These are phyloP conservation scores for Macrobrachium nipponense DNA, from an alignment of 1,140 invertebrate species.

Conservation along the genomic window DNA sequence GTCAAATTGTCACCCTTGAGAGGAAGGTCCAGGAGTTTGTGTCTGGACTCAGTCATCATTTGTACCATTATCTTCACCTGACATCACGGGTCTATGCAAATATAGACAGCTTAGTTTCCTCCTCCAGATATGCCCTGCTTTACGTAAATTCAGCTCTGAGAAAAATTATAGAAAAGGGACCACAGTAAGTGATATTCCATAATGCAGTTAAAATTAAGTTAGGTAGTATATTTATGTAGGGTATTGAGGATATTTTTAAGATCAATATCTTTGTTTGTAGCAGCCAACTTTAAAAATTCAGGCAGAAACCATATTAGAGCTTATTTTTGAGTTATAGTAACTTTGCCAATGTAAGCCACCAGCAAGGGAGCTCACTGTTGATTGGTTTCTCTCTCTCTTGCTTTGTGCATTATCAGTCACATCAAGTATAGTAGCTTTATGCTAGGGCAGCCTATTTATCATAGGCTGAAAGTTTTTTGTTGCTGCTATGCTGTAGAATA, in stretches of 20 bases:
- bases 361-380: not conserved
- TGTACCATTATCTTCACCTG: slow-evolving; percentile 44
- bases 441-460: too few species aligned
- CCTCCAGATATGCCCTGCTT: slow-evolving; percentile 5
- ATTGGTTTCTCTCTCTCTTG: not conserved
- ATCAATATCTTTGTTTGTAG: too few species aligned
- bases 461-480: too few species aligned
- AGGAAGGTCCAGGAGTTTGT: slow-evolving; percentile 25
- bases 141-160: slow-evolving; percentile 33
- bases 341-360: too few species aligned
- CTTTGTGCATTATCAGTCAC: not conserved
- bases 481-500: not conserved
- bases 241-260: too few species aligned
- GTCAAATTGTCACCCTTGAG: slow-evolving; percentile 6
- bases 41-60: slow-evolving; percentile 22
- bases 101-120: slow-evolving; percentile 28
- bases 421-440: too few species aligned
- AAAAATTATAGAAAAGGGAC: slow-evolving; percentile 42
- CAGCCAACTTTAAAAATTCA: too few species aligned
- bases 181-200: slow-evolving; percentile 21
- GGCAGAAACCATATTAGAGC: too few species aligned
- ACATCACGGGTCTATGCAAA: slow-evolving; percentile 39
- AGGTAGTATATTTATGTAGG: too few species aligned
- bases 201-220: too few species aligned
- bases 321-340: too few species aligned